Conservation (phyloP, 92 coral and sea anemone genomes). For the Epizoanthus rinbou region DNA sequence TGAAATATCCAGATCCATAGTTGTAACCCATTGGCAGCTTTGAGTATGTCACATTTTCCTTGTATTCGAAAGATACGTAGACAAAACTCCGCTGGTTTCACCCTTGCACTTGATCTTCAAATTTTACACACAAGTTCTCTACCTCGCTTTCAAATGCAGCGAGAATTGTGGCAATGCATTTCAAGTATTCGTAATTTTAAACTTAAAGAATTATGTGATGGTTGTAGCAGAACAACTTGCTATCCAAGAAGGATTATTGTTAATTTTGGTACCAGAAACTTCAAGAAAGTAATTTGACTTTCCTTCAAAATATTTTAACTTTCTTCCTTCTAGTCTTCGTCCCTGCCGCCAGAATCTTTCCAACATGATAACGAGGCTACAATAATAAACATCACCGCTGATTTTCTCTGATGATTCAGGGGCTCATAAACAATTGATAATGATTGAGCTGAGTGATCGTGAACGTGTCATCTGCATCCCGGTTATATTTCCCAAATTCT, state of each 20-base stretch:
- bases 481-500: too few species aligned
- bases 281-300: background rate
- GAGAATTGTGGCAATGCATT: background rate
- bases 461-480: too few species aligned
- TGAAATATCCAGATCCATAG: conserved; percentile 80
- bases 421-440: background rate
- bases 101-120: background rate
- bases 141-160: background rate
- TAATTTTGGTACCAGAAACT: background rate
- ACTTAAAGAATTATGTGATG: background rate
- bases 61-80: background rate
- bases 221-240: background rate
- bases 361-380: conserved; percentile 35
- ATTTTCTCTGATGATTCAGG: background rate
- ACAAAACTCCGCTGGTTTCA: background rate
- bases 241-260: background rate
- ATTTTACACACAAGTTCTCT: background rate
- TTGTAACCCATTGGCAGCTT: background rate
- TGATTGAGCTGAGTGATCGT: too few species aligned
- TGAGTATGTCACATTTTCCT: background rate
- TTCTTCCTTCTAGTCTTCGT: background rate
- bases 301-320: background rate
- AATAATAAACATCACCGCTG: conserved; percentile 37
- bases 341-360: conserved; percentile 25
- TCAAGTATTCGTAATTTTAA: background rate